Conservation (phyloP, 2,113 vertebrate genomes). For the Ptyas mucosa region DNA sequence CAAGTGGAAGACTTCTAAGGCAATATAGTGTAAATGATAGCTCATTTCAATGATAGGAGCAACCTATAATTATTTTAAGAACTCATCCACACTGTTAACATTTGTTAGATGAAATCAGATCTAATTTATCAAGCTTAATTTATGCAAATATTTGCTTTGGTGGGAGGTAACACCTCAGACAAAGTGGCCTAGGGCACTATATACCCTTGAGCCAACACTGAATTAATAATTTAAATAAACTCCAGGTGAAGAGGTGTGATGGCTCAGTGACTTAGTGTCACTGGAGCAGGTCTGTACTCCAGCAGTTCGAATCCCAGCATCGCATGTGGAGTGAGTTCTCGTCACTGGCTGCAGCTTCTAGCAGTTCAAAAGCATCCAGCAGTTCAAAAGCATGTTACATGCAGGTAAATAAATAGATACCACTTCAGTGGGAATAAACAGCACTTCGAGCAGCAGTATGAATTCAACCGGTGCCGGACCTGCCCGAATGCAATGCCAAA, state of each 20-base stretch:
- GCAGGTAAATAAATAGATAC: not conserved
- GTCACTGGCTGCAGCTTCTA: not conserved
- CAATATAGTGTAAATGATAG: slow-evolving; percentile 37
- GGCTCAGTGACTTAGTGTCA: not conserved
- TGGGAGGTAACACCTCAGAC: not conserved
- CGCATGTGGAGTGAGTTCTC: not conserved
- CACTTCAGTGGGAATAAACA: not conserved
- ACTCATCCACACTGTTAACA: slow-evolving; percentile 36
- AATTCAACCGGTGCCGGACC: not conserved
- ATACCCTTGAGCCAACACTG: not conserved
- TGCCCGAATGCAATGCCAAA: not conserved
- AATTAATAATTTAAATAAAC: not conserved
- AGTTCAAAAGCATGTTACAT: not conserved
- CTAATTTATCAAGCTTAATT: slow-evolving; percentile 36
- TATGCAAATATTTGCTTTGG: not conserved
- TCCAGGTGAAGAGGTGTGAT: not conserved
- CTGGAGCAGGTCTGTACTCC: not conserved
- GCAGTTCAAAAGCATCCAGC: not conserved
- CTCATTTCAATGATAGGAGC: slow-evolving; percentile 36
- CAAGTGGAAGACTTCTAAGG: slow-evolving; percentile 32
- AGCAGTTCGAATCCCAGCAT: not conserved
- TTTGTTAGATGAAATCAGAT: slow-evolving; percentile 26
- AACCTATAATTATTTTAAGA: slow-evolving; percentile 7
- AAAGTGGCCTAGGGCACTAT: not conserved
- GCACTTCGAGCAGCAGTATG: not conserved